Evolutionary conservation across 2,888 invertebrate genomes (phyloP), one percentile per base, ranked within the genome.

Genomic region (Erebia aethiops): DNA sequence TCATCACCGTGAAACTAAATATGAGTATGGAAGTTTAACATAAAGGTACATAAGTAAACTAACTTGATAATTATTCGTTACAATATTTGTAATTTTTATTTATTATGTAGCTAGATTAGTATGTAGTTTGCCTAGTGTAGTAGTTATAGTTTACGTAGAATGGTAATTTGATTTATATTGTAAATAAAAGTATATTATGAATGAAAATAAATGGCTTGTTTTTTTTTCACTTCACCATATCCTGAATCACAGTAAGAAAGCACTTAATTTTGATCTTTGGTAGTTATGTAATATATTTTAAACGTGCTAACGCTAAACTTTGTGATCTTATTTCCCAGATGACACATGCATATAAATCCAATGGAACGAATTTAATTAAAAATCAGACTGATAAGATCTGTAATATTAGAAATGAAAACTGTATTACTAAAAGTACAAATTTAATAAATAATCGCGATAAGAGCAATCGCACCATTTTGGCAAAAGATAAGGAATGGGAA

Each of bases 331-430:
- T 57, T 71, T 84, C 78, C 69, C 90, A 90, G 90, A 85, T 90
- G 75, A 90, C 90, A 65, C 80, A 86, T 58, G 91, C 90, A 51
- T 77, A 80, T 61, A 76, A 81, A 46, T 49, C 75, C 68, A 77
- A 79, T 73, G 79, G 81, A 70, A 69, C 64, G 52, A 69, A 72
- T 52, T 71, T 67, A 70, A 35, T 7, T 35, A 56, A 72, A 49
- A 67, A 69, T 13, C 49, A 69, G 58, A 46, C 66, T 9, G 73
- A 76, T 67, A 52, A 52, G 4, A 46, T 18, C 16, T 60, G 51
- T 60, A 60, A 61, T 52, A 52, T 66, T 65, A 18, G 69, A 26
- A 72, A 70, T 57, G 68, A 67, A 46, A 54, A 62, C 67, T 71
- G 68, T 43, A 69, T 71, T 49, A 73, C 71, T 73, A 76, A 76